These are phyloP conservation scores for Bothrops alternatus DNA, from an alignment of 2,797 vertebrate genomes.

Conservation along the genomic window DNA sequence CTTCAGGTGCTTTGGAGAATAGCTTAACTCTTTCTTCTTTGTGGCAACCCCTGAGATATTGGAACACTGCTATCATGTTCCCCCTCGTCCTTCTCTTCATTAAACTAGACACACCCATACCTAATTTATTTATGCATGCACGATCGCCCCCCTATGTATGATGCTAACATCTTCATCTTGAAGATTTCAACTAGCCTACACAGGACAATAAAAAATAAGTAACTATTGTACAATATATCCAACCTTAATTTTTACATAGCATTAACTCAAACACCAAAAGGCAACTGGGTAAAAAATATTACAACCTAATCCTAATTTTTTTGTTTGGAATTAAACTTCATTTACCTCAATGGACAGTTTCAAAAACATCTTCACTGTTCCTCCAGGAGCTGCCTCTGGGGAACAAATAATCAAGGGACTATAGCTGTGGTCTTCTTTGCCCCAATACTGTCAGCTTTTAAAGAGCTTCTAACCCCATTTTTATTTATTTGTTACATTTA, in stretches of 20 bases:
- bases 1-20: too few species aligned
- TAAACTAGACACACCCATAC: too few species aligned
- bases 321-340: background rate
- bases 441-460: background rate
- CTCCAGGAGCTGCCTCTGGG: background rate
- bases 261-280: background rate
- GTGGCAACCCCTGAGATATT: too few species aligned
- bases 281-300: background rate
- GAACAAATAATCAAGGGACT: background rate
- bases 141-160: background rate
- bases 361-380: background rate
- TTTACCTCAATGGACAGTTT: background rate
- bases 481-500: background rate
- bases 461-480: background rate
- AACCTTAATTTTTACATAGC: background rate
- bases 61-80: too few species aligned
- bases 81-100: too few species aligned
- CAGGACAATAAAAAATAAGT: background rate
- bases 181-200: background rate
- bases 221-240: background rate
- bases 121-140: background rate
- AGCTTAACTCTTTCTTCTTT: too few species aligned
- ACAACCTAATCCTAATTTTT: background rate
- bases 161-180: background rate
- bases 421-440: background rate